Evolutionary conservation across 2,888 invertebrate genomes (phyloP).

Genomic region (Piscicola geometra): DNA sequence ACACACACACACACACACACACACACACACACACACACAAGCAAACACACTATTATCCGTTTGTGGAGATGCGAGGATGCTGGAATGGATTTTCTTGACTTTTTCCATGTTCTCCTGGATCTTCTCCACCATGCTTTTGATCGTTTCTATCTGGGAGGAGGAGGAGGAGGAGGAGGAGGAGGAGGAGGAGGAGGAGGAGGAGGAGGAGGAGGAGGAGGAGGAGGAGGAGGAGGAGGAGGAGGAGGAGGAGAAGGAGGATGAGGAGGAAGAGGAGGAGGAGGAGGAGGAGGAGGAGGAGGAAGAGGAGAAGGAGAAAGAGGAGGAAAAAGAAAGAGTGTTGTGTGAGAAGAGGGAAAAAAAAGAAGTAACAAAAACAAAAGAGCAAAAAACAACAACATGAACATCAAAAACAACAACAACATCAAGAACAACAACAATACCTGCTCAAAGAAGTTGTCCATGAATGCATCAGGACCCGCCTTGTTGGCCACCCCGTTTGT

Average conservation of each 20-base stretch:
- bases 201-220: too few species aligned
- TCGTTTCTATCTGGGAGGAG: conserved; percentile 83
- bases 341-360: neutral
- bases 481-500: conserved; percentile 73
- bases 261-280: too few species aligned
- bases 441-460: conserved; percentile 99
- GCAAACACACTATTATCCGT: conserved; percentile 92
- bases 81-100: conserved; percentile 99
- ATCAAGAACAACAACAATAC: conserved; percentile 57
- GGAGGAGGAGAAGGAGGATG: neutral
- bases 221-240: too few species aligned
- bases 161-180: neutral
- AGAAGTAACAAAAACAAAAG: neutral
- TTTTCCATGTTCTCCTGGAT: conserved; percentile 98
- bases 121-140: conserved; percentile 98
- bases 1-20: conserved; percentile 67
- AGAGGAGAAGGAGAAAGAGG: too few species aligned
- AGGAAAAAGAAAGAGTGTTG: neutral
- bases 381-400: neutral
- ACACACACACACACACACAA: conserved; percentile 66
- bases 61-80: conserved; percentile 94
- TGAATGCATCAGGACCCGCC: conserved; percentile 68
- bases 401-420: neutral
- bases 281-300: too few species aligned
- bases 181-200: too few species aligned